These are phyloP conservation scores for Echeneis naucrates DNA, from an alignment of 2,797 vertebrate genomes.

Conservation along the genomic window DNA sequence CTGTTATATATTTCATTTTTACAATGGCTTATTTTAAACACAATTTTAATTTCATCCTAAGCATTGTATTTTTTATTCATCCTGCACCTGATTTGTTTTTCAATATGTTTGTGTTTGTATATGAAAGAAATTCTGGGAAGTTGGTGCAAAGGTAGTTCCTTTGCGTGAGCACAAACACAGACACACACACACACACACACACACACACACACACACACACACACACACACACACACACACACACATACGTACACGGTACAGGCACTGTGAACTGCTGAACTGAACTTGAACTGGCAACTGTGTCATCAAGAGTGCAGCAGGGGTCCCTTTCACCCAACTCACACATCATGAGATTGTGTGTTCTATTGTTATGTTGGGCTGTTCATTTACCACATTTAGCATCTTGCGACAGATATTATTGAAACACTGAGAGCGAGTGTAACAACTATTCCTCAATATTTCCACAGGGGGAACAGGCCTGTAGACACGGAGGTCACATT, in stretches of 20 bases:
- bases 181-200: slow-evolving; percentile 11
- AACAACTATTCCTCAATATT: neutral
- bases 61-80: neutral
- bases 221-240: slow-evolving; percentile 24
- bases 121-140: neutral
- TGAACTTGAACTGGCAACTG: slow-evolving; percentile 75
- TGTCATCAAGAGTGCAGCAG: slow-evolving; percentile 57
- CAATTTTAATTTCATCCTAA: no score
- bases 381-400: neutral
- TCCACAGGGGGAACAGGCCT: neutral
- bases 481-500: neutral
- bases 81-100: no score
- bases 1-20: no score
- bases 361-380: slow-evolving; percentile 1
- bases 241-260: slow-evolving; percentile 25
- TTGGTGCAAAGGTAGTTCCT: neutral
- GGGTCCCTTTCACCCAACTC: slow-evolving; percentile 4
- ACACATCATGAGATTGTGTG: neutral
- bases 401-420: neutral
- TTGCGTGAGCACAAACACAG: slow-evolving; percentile 21
- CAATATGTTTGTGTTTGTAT: neutral
- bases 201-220: slow-evolving; percentile 6
- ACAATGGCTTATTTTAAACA: no score
- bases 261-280: slow-evolving; percentile 66
- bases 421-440: neutral